Evolutionary conservation across 2,113 vertebrate species (phyloP).

Genomic region (Catharus fuscescens): DNA sequence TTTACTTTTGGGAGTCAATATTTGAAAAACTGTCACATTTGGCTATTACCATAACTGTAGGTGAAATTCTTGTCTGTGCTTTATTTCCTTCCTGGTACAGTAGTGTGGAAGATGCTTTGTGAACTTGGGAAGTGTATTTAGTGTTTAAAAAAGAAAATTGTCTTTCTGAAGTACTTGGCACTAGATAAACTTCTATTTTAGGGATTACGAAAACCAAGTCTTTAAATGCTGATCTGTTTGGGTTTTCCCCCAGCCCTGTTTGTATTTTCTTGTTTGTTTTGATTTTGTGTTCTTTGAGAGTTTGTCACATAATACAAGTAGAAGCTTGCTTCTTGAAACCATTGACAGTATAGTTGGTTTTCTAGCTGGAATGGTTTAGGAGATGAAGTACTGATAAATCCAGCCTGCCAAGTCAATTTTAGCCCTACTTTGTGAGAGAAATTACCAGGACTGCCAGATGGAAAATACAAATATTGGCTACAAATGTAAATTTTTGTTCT

Average conservation of each 20-base stretch:
- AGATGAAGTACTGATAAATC: background rate
- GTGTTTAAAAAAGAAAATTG: background rate
- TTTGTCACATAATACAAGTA: background rate
- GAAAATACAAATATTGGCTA: conserved; percentile 14
- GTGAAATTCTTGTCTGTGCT: background rate
- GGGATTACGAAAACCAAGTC: background rate
- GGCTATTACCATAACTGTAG: background rate
- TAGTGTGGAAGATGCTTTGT: background rate
- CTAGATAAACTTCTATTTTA: background rate
- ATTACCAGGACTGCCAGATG: background rate
- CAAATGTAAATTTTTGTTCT: background rate
- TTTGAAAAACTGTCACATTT: background rate
- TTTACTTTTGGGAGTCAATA: background rate
- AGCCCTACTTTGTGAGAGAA: background rate
- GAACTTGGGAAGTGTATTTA: background rate
- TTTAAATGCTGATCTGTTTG: background rate
- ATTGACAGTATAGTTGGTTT: background rate
- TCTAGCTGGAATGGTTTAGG: background rate
- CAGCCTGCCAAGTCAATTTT: background rate
- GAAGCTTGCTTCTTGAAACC: background rate
- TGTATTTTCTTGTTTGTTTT: background rate
- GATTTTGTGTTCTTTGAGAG: background rate
- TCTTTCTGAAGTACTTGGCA: background rate
- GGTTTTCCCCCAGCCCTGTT: fast-evolving
- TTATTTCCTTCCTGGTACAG: background rate